Evolutionary conservation across 2,113 vertebrate genomes (phyloP), one percentile per base, ranked within the genome.

Genomic region (Prinia subflava): DNA sequence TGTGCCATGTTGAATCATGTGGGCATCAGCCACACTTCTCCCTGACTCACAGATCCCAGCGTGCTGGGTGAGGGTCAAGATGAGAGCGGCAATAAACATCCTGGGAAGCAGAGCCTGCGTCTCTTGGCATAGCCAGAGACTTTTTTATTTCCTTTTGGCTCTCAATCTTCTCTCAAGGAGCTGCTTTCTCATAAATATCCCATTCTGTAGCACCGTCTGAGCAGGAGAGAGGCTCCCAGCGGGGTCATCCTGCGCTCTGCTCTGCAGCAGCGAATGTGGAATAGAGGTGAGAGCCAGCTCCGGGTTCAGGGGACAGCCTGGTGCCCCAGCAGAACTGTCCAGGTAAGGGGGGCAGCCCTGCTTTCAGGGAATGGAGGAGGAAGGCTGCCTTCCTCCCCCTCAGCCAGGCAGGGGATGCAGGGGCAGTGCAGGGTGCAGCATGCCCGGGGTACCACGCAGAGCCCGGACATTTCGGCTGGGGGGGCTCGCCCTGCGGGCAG

Each of bases 151-250:
- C 11, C 60, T 62, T 78, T 85, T 77, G 88, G 80, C 78, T 95
- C 84, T 94, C 84, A 73, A 42, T 95, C 93, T 94, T 95, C 75
- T 67, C 63, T 71, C 80, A 90, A 92, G 68, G 76, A 97, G 94
- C 92, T 93, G 92, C 79, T 93, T 80, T 89, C 89, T 95, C 90
- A 92, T 94, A 95, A 96, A 97, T 93, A 96, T 92, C 95, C 90
- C 64, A 73, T 94, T 74, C 67, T 80, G 77, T 86, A 93, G 82
- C 52, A 63, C 75, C 0, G 3, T 28, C 75, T 87, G 93, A 95
- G 82, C 70, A 20, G 41, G 73, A 73, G 74, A 62, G 62, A 89
- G 55, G 67, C 79, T 95, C 92, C 42, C 79, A 35, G 35, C 0
- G 0, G 74, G 84, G 87, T 67, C 59, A 79, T 59, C 55, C 86